A percentile compares a stretch with the other conserved stretches of the same genome.
Evolutionary conservation across 2,113 vertebrate genomes (phyloP).

Genomic region (Ia io): DNA sequence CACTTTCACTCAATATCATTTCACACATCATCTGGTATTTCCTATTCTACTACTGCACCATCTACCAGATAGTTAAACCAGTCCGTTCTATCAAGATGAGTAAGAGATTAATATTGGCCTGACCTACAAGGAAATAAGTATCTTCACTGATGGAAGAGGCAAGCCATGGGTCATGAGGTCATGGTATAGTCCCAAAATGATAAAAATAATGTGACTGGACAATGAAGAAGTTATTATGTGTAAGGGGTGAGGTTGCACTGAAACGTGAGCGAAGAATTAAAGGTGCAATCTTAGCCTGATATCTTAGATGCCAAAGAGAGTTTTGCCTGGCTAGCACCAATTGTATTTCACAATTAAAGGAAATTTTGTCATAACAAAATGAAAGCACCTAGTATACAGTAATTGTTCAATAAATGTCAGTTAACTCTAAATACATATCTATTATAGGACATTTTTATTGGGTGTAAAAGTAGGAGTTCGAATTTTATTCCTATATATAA

Average conservation of each 20-base stretch:
- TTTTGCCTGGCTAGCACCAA: constrained; percentile 34
- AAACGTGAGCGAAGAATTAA: background rate
- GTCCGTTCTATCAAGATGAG: background rate
- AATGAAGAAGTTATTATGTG: background rate
- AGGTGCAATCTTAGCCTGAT: background rate
- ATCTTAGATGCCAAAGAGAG: background rate
- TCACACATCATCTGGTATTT: background rate
- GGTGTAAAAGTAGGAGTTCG: constrained; percentile 61
- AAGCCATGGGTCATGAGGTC: background rate
- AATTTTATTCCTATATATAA: constrained; percentile 71
- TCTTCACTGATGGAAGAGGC: background rate
- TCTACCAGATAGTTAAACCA: background rate
- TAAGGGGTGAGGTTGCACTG: background rate
- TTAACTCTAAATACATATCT: constrained; percentile 68
- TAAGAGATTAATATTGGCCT: background rate
- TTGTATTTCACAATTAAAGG: constrained; percentile 52
- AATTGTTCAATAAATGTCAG: constrained; percentile 72
- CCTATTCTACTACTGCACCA: background rate
- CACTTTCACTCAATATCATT: background rate
- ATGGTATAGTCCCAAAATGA: background rate
- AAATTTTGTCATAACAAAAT: constrained; percentile 53
- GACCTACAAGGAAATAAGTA: constrained; percentile 15
- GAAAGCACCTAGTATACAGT: constrained; percentile 47
- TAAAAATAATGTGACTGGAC: background rate
- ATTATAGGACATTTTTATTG: constrained; percentile 68